Evolutionary conservation across 1,140 invertebrate species (phyloP), one percentile per base, ranked within the genome.

Genomic region (Tachypleus tridentatus): DNA sequence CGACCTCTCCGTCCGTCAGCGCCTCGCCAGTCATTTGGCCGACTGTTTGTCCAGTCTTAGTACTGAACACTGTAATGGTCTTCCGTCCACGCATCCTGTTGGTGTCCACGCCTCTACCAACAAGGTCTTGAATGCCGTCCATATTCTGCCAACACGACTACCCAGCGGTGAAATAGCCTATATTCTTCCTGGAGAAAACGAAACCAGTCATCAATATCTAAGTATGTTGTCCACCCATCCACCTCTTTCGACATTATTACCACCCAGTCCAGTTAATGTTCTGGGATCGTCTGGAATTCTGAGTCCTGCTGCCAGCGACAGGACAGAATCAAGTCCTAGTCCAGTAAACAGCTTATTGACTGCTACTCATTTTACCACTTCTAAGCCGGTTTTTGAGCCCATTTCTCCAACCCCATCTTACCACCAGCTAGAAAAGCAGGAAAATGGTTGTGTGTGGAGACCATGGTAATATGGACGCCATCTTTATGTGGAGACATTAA

Each of bases 1-100:
- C 63, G 91, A 93, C 74, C 84, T 91, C 52, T 83, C 86, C 69
- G 79, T 92, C 56, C 88, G 89, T 8, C 89, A 88, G 58, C 86
- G 88, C 69, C 80, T 93, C 67, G 89, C 92, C 87, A 88, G 87
- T 54, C 89, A 93, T 74, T 81, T 93, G 61, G 88, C 64, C 61
- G 65, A 67, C 47, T 65, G 66, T 29, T 59, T 67, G 50, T 68
- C 67, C 49, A 60, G 62, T n/a, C 60, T 69, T 59, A 61, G 60
- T 51, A 65, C 69, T 4, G 54, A 66, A 9, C 60, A 60, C 8
- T 56, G 50, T 4, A 51, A 54, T 7, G 58, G 52, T 9, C 62
- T 6, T 9, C 56, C 49, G 4, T 49, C 65, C 49, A 29, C 29
- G 29, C 29, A 29, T 29, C 29, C 29, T 29, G 29, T 29, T 29